Evolutionary conservation across 2,888 invertebrate genomes (phyloP).

Genomic region (Crematogaster levior): DNA sequence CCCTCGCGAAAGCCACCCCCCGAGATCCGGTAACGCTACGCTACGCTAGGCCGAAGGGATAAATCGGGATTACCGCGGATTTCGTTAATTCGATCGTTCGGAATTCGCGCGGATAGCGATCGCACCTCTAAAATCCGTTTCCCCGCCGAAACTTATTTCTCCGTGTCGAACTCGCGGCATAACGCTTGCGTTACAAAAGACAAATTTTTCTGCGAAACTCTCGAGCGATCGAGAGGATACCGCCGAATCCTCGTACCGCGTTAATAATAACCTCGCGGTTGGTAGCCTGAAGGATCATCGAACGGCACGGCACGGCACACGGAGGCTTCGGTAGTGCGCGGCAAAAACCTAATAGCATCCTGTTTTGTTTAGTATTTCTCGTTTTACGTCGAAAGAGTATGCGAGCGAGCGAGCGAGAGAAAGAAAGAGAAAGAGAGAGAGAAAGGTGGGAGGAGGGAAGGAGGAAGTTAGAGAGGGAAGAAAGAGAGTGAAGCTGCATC

Average conservation of each 20-base stretch:
- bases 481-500: constrained; percentile 46
- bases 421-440: not conserved
- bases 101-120: not conserved
- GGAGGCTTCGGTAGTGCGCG: constrained; percentile 36
- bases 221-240: not conserved
- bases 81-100: constrained; percentile 29
- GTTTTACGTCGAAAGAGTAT: constrained; percentile 63
- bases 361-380: constrained; percentile 72
- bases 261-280: constrained; percentile 21
- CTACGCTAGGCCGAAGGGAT: constrained; percentile 31
- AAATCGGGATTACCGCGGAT: constrained; percentile 44
- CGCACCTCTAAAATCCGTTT: constrained; percentile 1
- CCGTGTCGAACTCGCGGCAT: not conserved
- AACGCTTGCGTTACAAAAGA: not conserved
- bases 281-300: constrained; percentile 23
- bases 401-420: constrained; percentile 2
- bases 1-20: constrained; percentile 57
- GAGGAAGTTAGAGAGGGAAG: not conserved
- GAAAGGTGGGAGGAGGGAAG: not conserved
- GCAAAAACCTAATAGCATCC: constrained; percentile 73
- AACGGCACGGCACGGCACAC: not conserved
- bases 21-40: constrained; percentile 22
- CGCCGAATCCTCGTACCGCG: constrained; percentile 19
- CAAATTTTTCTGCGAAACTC: constrained; percentile 3
- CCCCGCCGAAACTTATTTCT: not conserved